Evolutionary conservation across 2,888 invertebrate species (phyloP).

Genomic region (Physocephala rufipes): DNA sequence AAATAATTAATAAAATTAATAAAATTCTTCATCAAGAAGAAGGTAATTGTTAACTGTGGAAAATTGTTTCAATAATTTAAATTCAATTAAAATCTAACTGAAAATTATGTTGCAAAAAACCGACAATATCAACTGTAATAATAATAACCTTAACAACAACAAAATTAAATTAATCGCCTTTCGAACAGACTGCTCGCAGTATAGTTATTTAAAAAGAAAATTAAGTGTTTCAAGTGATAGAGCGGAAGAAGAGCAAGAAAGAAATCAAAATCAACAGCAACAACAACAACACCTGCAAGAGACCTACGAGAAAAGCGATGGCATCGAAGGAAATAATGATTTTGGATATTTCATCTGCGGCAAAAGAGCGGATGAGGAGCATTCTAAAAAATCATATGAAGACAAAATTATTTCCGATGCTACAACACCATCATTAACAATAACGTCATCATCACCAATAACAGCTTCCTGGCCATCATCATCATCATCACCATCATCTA

Average conservation of each 20-base stretch:
- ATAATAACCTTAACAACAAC: constrained; percentile 44
- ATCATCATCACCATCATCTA: not conserved
- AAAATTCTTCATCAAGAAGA: not conserved
- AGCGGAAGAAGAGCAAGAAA: too few relatives aligned
- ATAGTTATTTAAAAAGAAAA: constrained; percentile 61
- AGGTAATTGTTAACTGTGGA: too few relatives aligned
- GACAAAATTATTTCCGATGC: too few relatives aligned
- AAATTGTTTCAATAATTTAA: not conserved
- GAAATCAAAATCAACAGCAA: not conserved
- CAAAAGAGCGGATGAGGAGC: constrained; percentile 37
- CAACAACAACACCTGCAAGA: constrained; percentile 25
- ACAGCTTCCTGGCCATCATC: constrained; percentile 19
- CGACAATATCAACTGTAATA: constrained; percentile 44
- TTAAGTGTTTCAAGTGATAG: constrained; percentile 43
- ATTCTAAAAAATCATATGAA: constrained; percentile 58
- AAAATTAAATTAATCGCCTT: constrained; percentile 4
- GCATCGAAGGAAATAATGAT: constrained; percentile 36
- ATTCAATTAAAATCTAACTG: constrained; percentile 40
- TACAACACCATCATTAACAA: constrained; percentile 30
- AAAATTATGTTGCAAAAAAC: constrained; percentile 54
- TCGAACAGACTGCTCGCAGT: constrained; percentile 46
- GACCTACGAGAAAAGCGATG: constrained; percentile 33
- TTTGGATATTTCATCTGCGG: constrained; percentile 30
- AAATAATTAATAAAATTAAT: constrained; percentile 24
- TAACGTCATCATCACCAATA: constrained; percentile 27